Evolutionary conservation across 2,888 invertebrate genomes (phyloP).

Genomic region (Erannis defoliaria): DNA sequence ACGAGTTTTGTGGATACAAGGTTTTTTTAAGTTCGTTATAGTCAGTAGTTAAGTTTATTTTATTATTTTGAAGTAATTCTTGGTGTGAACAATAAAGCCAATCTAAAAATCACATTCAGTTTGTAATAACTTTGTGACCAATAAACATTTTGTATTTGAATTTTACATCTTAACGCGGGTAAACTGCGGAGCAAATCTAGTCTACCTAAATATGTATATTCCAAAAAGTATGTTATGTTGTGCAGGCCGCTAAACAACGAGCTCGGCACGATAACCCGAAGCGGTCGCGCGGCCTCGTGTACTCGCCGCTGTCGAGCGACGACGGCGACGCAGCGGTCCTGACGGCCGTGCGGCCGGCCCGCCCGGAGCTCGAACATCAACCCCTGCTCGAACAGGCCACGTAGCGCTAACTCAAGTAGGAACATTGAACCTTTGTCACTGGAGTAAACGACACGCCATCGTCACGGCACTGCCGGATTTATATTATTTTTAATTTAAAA

Average conservation of each 20-base stretch:
- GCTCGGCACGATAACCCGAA: slow-evolving; percentile 50
- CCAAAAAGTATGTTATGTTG: slow-evolving; percentile 15
- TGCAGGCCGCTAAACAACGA: slow-evolving; percentile 49
- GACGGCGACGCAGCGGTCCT: slow-evolving; percentile 68
- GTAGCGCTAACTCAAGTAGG: slow-evolving; percentile 51
- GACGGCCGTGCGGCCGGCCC: slow-evolving; percentile 44
- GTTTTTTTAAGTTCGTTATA: too few relatives aligned
- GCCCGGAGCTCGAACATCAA: slow-evolving; percentile 58
- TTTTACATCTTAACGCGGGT: too few relatives aligned
- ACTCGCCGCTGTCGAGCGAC: slow-evolving; percentile 72
- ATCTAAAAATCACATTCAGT: too few relatives aligned
- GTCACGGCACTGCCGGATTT: neutral
- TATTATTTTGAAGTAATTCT: too few relatives aligned
- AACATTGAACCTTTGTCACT: slow-evolving; percentile 20
- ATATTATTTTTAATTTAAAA: neutral
- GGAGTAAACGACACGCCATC: neutral
- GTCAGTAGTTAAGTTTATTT: too few relatives aligned
- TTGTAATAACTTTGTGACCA: too few relatives aligned
- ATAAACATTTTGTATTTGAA: too few relatives aligned
- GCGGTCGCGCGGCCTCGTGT: slow-evolving; percentile 61
- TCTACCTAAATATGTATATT: neutral
- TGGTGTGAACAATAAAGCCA: too few relatives aligned
- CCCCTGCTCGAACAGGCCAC: slow-evolving; percentile 78
- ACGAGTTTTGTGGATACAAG: too few relatives aligned
- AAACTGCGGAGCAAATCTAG: neutral